A percentile compares a stretch with the other conserved stretches of the same genome.
phyloP scores from a whole-genome alignment of 2,888 invertebrate genomes.

The Ctenicera cuprea region DNA sequence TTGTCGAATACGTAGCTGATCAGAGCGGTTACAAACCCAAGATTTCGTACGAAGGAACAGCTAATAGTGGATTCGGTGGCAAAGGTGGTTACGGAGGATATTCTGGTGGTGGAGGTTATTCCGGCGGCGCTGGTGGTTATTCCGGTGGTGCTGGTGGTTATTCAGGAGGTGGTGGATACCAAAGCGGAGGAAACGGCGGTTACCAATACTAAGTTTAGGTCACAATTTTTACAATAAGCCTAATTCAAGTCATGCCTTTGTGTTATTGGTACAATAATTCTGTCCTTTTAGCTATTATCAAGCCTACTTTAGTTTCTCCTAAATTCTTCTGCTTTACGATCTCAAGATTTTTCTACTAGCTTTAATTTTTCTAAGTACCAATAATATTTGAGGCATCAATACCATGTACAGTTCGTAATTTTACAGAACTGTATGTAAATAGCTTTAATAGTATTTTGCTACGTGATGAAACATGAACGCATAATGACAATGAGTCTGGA shows the following conservation, averaged over 20 bases:
- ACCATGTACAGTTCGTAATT: slow-evolving; percentile 14
- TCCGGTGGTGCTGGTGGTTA: slow-evolving; percentile 53
- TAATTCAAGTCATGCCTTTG: slow-evolving; percentile 3
- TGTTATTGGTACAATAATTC: not conserved
- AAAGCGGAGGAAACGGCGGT: slow-evolving; percentile 66
- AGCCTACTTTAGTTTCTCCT: not conserved
- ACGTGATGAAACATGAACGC: slow-evolving; percentile 1
- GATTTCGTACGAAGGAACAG: slow-evolving; percentile 76
- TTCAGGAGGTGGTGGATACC: slow-evolving; percentile 62
- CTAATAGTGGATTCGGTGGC: slow-evolving; percentile 57
- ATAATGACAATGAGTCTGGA: slow-evolving; percentile 18
- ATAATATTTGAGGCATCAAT: not conserved
- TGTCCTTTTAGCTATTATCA: no score
- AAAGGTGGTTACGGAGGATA: slow-evolving; percentile 50
- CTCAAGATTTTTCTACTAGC: not conserved
- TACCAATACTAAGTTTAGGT: slow-evolving; percentile 64
- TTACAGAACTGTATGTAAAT: slow-evolving; percentile 23
- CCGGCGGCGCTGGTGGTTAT: no score
- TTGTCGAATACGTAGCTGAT: slow-evolving; percentile 81
- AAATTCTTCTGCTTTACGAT: not conserved
- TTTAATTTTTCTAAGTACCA: slow-evolving; percentile 2
- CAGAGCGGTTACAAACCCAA: slow-evolving; percentile 80
- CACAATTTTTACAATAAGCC: not conserved
- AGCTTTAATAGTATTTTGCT: slow-evolving; percentile 23
- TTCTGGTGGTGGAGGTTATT: no score